These are phyloP conservation scores for Pterocles burchelli DNA, from an alignment of 2,113 vertebrate species.

Conservation along the genomic window DNA sequence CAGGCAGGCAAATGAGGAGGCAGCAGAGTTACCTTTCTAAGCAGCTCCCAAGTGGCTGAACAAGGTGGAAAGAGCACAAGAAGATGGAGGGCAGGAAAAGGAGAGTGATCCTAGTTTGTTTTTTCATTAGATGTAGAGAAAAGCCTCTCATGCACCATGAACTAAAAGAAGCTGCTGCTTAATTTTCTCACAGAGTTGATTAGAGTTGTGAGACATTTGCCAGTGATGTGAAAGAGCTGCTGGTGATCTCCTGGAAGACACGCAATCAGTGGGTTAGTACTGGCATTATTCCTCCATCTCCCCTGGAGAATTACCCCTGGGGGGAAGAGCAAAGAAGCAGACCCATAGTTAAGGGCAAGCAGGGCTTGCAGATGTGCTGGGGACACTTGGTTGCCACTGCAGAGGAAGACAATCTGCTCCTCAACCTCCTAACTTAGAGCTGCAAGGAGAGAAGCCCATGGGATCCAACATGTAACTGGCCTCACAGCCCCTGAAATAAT, in stretches of 20 bases:
- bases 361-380: neutral
- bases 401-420: neutral
- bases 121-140: neutral
- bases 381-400: neutral
- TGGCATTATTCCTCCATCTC: neutral
- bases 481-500: neutral
- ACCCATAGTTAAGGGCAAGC: neutral
- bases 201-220: neutral
- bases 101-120: neutral
- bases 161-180: neutral
- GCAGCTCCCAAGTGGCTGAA: neutral
- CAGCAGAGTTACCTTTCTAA: neutral
- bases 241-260: neutral
- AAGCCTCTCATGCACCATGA: neutral
- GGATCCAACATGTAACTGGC: neutral
- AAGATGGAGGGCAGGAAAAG: conserved; percentile 1
- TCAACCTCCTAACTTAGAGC: neutral
- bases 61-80: neutral
- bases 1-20: neutral
- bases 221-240: neutral
- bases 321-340: neutral
- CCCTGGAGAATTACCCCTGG: neutral
- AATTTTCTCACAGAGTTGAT: conserved; percentile 20
- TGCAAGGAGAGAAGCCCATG: neutral
- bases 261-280: neutral